Conservation (phyloP, 1,140 invertebrate species). For the Dryas iulia region DNA sequence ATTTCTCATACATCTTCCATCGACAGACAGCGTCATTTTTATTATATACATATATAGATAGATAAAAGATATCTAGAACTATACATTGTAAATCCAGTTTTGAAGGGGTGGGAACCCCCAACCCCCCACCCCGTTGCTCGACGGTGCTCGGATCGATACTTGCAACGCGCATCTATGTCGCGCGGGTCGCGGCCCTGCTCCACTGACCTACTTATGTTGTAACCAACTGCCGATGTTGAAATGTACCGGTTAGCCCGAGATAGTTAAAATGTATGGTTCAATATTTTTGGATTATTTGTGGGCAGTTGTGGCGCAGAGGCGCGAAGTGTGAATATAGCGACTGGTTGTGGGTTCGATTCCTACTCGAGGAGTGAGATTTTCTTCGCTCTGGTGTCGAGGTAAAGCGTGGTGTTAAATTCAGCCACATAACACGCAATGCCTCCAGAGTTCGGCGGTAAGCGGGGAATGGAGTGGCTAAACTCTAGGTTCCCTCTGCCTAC, state of each 20-base stretch:
- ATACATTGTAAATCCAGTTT: not conserved
- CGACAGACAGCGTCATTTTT: too few species aligned
- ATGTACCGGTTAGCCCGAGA: not conserved
- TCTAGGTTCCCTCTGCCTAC: too few species aligned
- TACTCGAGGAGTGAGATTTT: too few species aligned
- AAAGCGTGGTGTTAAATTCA: too few species aligned
- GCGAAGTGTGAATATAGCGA: too few species aligned
- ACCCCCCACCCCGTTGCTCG: not conserved
- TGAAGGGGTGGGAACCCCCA: not conserved
- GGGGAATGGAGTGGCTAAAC: too few species aligned
- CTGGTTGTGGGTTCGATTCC: not conserved
- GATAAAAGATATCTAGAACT: too few species aligned
- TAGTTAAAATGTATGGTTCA: not conserved
- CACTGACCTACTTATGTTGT: slow-evolving; percentile 25
- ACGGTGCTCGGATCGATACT: slow-evolving; percentile 28
- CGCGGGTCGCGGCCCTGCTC: slow-evolving; percentile 29
- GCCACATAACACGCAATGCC: too few species aligned
- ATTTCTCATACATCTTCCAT: too few species aligned
- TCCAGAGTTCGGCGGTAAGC: too few species aligned
- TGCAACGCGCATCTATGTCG: slow-evolving; percentile 30
- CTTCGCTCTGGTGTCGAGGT: too few species aligned
- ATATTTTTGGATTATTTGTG: not conserved
- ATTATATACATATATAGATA: not conserved
- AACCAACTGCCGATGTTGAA: slow-evolving; percentile 2
- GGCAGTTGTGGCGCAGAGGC: too few species aligned